These are phyloP conservation scores for Oncopodura yosiiana DNA, from an alignment of 1,140 invertebrate species.

Conservation along the genomic window DNA sequence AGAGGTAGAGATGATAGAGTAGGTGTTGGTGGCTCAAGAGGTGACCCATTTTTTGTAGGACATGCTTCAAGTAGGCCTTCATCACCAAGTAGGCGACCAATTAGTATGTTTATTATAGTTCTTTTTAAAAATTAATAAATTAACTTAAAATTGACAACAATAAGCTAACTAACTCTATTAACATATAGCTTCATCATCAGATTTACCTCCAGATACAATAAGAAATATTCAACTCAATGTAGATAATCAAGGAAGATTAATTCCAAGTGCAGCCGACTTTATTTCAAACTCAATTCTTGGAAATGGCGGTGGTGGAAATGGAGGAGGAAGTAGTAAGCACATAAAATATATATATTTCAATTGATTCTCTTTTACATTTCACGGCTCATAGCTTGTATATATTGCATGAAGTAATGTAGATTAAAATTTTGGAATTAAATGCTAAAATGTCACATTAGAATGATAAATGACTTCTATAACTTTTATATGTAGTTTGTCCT, in stretches of 20 bases:
- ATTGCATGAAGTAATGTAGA: too few species aligned
- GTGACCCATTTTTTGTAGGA: constrained; percentile 2
- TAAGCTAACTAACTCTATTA: neutral
- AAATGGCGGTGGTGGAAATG: constrained; percentile 4
- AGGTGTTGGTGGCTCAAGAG: neutral
- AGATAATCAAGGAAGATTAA: constrained; percentile 17
- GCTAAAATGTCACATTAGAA: too few species aligned
- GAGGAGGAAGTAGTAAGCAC: constrained; percentile 2
- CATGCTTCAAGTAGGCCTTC: neutral
- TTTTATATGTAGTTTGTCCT: too few species aligned
- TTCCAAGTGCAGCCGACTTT: constrained; percentile 21
- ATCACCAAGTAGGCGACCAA: constrained; percentile 7
- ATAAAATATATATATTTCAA: neutral
- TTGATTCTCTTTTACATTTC: neutral
- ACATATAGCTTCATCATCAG: neutral
- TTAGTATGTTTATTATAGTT: neutral
- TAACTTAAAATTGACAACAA: too few species aligned
- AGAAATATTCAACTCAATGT: neutral
- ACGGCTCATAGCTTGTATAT: neutral
- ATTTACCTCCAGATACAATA: constrained; percentile 1
- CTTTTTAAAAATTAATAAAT: neutral
- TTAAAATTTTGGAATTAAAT: too few species aligned
- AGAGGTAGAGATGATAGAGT: neutral
- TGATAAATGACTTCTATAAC: too few species aligned
- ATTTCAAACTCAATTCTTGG: constrained; percentile 21